phyloP scores from a whole-genome alignment of 2,797 vertebrate species.

The Oreochromis mossambicus region DNA sequence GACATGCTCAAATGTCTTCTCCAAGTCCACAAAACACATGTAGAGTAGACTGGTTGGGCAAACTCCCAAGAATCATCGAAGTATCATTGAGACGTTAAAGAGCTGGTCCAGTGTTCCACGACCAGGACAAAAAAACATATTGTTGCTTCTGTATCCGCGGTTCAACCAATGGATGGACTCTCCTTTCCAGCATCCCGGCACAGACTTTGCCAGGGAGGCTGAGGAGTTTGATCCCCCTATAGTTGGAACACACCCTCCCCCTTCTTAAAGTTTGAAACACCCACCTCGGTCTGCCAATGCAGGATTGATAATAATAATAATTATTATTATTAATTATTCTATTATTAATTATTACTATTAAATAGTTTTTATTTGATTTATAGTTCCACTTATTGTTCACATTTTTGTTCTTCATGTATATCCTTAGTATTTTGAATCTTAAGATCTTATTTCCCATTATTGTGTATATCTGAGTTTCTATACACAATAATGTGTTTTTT shows the following conservation, averaged over 20 bases:
- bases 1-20: neutral
- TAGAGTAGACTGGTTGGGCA: neutral
- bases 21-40: neutral
- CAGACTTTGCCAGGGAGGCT: neutral
- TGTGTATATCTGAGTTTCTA: neutral
- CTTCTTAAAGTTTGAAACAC: neutral
- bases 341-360: neutral
- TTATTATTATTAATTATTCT: neutral
- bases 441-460: neutral
- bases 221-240: neutral
- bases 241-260: neutral
- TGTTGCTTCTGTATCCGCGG: neutral
- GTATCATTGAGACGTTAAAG: neutral
- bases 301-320: neutral
- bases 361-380: neutral
- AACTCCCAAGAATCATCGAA: neutral
- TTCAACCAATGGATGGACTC: neutral
- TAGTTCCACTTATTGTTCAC: neutral
- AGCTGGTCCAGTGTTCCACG: neutral
- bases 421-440: neutral
- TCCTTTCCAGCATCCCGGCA: neutral
- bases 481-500: neutral
- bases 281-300: neutral
- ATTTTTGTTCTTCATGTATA: neutral
- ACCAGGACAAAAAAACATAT: neutral